phyloP scores from a whole-genome alignment of 2,113 vertebrate species.

The Datnioides undecimradiatus region DNA sequence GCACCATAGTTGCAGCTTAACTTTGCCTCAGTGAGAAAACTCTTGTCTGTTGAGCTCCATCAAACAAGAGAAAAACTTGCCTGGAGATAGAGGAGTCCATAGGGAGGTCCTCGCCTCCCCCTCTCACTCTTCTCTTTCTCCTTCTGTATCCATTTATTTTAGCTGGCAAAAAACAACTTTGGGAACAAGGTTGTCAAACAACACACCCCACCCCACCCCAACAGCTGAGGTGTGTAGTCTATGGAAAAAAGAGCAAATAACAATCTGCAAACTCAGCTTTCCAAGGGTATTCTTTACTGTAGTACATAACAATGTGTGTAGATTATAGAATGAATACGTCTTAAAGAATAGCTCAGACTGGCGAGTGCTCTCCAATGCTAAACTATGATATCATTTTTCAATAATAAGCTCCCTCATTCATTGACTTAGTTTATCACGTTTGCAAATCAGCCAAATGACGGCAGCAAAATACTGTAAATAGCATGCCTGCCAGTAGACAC shows the following conservation, averaged over 20 bases:
- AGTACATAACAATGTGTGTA: slow-evolving; percentile 30
- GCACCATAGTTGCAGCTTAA: slow-evolving; percentile 38
- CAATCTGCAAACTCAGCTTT: slow-evolving; percentile 64
- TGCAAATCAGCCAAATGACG: slow-evolving; percentile 61
- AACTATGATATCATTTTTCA: slow-evolving; percentile 41
- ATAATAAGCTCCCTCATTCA: slow-evolving; percentile 38
- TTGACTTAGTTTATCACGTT: slow-evolving; percentile 48
- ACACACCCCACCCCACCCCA: not conserved
- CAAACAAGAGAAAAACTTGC: slow-evolving; percentile 69
- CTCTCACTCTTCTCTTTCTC: slow-evolving; percentile 22
- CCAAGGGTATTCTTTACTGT: slow-evolving; percentile 37
- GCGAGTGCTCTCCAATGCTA: not conserved
- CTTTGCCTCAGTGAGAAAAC: slow-evolving; percentile 54
- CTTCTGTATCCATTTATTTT: slow-evolving; percentile 65
- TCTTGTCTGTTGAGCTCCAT: slow-evolving; percentile 63
- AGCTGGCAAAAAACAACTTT: slow-evolving; percentile 60
- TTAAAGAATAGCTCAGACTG: slow-evolving; percentile 9
- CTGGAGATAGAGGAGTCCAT: slow-evolving; percentile 63
- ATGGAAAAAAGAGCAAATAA: slow-evolving; percentile 27
- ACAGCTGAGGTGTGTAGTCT: slow-evolving; percentile 26
- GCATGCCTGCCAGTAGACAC: slow-evolving; percentile 56
- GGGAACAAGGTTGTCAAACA: slow-evolving; percentile 67
- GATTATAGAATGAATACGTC: not conserved
- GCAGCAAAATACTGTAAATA: slow-evolving; percentile 70
- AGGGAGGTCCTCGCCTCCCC: slow-evolving; percentile 48